Percentiles rank a stretch among this genome's conserved stretches.
These are phyloP conservation scores for Muricea muricata DNA, from an alignment of 92 coral and sea anemone species.

Conservation along the genomic window DNA sequence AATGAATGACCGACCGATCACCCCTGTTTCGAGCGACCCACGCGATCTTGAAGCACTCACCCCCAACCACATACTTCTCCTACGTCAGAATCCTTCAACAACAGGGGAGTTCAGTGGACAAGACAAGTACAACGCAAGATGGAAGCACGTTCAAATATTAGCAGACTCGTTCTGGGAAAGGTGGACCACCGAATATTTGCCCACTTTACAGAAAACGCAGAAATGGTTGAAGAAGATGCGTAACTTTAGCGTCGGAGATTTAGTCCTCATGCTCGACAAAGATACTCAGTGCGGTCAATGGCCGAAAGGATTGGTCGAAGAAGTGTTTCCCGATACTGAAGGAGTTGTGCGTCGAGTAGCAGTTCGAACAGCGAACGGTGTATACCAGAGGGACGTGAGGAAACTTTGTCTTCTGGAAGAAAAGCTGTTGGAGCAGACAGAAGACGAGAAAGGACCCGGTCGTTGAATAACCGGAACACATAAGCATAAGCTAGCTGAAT, in stretches of 20 bases:
- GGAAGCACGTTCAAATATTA: no score
- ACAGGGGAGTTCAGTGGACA: no score
- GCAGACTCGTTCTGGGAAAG: slow-evolving; percentile 9
- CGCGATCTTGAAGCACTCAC: no score
- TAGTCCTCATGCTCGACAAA: neutral
- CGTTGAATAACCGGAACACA: no score
- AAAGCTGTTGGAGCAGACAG: neutral
- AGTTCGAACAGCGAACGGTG: slow-evolving; percentile 45
- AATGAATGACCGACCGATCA: no score
- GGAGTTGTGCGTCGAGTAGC: slow-evolving; percentile 35
- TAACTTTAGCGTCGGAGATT: slow-evolving; percentile 1
- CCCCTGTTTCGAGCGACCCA: no score
- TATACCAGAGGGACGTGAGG: slow-evolving; percentile 39
- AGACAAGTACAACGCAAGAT: no score
- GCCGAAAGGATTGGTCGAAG: slow-evolving; percentile 24
- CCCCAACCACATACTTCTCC: no score
- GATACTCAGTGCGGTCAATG: neutral
- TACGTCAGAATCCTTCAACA: no score
- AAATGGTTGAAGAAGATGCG: slow-evolving; percentile 18
- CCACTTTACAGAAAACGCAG: neutral
- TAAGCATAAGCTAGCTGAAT: no score
- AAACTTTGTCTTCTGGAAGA: slow-evolving; percentile 52
- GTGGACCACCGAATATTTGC: slow-evolving; percentile 6
- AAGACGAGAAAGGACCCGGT: no score
- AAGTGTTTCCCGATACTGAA: slow-evolving; percentile 21